Base-by-base conservation (phyloP, 2,888 invertebrate genomes). In the Cephus sareptanus region DNA sequence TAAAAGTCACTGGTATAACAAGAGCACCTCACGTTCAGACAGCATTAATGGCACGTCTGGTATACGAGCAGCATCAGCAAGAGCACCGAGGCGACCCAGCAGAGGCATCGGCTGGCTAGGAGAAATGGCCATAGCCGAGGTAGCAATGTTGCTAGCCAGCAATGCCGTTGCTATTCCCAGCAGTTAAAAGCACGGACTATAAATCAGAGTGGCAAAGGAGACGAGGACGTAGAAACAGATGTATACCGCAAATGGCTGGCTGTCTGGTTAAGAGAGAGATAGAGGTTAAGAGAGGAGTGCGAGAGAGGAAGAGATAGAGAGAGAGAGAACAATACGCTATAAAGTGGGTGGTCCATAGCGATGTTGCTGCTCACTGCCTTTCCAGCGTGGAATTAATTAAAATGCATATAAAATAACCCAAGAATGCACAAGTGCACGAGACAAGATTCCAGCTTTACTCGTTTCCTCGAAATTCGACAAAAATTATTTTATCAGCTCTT, bases 391-490 rank as follows among this genome's bases (percentile, higher is more conserved):
- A 87, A 89, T 89, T 90, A 89, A 88, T 89, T 88, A 87, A 87
- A 88, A 87, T 85, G 86, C 87, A 87, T 85, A 86, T 86, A 86
- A 87, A 87, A 87, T 87, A 85, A 87, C 85, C 85, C 83, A 81
- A 79, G 83, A 79, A 81, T 80, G 70, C 15, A 71, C 33, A 31
- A 30, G 71, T 71, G 34, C 31, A 31, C 33, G 71, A 31, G 31
- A 23, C 9, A 31, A 30, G 13, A 75, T 75, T 75, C 35, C 76
- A 77, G 75, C 74, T 74, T 77, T 78, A 77, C 82, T 82, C 81
- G 82, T 84, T 85, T 56, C 56, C 82, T 81, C 82, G 79, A 86
- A 87, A 88, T 87, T 87, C 84, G 85, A 85, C 81, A 80, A 78
- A 85, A 87, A 84, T 87, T 85, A 86, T 87, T 83, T 74, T 56